phyloP scores from a whole-genome alignment of 2,113 vertebrate genomes.

The Arvicanthis niloticus region DNA sequence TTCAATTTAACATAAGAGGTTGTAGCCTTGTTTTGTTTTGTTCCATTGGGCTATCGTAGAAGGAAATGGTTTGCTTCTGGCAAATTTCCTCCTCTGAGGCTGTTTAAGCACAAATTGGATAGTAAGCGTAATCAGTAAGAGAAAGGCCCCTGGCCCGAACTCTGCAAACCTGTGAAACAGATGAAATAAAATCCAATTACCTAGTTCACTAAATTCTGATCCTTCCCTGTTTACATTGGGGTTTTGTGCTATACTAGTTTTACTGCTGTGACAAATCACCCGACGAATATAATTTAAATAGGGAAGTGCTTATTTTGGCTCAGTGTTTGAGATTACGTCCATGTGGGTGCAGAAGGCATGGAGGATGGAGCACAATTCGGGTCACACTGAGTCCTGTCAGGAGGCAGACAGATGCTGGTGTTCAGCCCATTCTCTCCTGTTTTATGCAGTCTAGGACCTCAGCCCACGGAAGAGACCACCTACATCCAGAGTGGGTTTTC shows the following conservation, averaged over 20 bases:
- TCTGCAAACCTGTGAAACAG: background rate
- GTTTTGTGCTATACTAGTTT: background rate
- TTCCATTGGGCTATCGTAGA: background rate
- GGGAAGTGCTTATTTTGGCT: background rate
- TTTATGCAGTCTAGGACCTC: too few species aligned
- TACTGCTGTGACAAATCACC: background rate
- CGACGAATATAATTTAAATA: background rate
- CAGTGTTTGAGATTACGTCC: too few species aligned
- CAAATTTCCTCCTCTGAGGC: background rate
- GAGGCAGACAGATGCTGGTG: background rate
- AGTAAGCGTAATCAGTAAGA: background rate
- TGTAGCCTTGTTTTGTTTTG: background rate
- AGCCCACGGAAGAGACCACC: background rate
- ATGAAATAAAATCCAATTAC: background rate
- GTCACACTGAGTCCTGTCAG: background rate
- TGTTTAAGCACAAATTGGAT: background rate
- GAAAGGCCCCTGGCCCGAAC: background rate
- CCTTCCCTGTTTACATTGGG: background rate
- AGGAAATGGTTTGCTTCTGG: background rate
- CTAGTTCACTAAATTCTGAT: background rate
- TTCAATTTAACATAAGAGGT: slow-evolving; percentile 15
- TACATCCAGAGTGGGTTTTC: background rate
- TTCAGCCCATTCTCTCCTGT: background rate
- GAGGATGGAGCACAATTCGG: background rate
- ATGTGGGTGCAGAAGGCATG: too few species aligned